A percentile compares a stretch with the other conserved stretches of the same genome.
Conservation (phyloP, 2,113 vertebrate species). For the Hucho hucho region DNA sequence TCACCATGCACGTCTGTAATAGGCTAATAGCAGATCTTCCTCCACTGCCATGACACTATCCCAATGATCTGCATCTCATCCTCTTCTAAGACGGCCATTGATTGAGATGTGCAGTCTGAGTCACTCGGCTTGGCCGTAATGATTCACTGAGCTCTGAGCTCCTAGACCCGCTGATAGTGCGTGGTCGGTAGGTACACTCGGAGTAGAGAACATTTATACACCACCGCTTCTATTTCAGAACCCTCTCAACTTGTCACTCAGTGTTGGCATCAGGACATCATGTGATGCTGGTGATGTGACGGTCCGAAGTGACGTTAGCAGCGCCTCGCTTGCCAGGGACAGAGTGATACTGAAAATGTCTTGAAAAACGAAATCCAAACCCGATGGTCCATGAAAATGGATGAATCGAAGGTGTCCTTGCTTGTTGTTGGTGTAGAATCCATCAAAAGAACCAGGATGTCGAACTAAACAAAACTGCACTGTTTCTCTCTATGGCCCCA, state of each 20-base stretch:
- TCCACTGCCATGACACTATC: not conserved
- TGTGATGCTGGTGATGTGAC: too few species aligned
- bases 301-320: not conserved
- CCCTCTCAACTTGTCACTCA: not conserved
- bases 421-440: too few species aligned
- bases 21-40: not conserved
- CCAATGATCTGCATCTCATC: not conserved
- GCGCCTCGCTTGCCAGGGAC: too few species aligned
- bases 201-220: not conserved
- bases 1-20: too few species aligned
- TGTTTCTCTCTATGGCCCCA: too few species aligned
- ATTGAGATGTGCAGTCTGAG: constrained; percentile 12
- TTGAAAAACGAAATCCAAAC: not conserved
- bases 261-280: too few species aligned
- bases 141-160: constrained; percentile 4
- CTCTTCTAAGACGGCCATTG: not conserved
- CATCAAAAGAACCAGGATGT: too few species aligned
- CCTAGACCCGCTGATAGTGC: not conserved
- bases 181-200: not conserved
- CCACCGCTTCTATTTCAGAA: not conserved
- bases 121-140: not conserved
- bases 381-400: too few species aligned
- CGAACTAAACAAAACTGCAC: too few species aligned
- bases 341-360: not conserved
- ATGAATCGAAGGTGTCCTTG: too few species aligned